Percentiles rank a stretch among this genome's conserved stretches.
phyloP scores from a whole-genome alignment of 2,797 vertebrate genomes.

The Rachycentron canadum region DNA sequence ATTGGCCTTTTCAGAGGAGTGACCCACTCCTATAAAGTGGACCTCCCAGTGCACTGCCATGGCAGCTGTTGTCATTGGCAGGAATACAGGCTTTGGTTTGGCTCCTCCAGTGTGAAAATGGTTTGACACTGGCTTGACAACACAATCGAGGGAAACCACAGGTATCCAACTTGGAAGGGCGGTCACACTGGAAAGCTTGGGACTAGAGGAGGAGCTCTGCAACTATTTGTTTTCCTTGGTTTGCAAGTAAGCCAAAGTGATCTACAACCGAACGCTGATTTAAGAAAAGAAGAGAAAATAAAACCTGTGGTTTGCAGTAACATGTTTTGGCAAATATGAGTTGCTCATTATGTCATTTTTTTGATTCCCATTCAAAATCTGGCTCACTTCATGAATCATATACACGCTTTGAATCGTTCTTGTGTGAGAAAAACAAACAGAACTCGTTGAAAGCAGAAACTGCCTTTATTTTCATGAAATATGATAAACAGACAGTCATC shows the following conservation, averaged over 20 bases:
- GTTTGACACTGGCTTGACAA: conserved; percentile 53
- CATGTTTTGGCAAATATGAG: not conserved
- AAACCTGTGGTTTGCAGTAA: not conserved
- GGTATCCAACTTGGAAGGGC: conserved; percentile 49
- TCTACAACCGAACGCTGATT: not conserved
- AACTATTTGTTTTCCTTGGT: conserved; percentile 32
- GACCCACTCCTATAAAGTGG: conserved; percentile 63
- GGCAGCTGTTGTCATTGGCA: conserved; percentile 75
- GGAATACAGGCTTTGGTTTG: conserved; percentile 69
- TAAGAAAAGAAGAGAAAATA: not conserved
- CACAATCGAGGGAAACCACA: conserved; percentile 70
- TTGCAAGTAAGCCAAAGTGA: not conserved
- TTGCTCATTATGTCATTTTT: not conserved
- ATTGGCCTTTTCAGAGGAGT: conserved; percentile 64
- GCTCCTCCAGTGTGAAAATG: conserved; percentile 67
- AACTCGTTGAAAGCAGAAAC: not conserved
- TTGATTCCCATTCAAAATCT: not conserved
- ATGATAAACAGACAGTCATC: not conserved
- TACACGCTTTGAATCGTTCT: not conserved
- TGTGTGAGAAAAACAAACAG: not conserved
- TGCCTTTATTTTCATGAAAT: not conserved
- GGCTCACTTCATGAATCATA: not conserved
- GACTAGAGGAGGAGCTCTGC: not conserved
- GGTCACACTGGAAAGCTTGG: conserved; percentile 43
- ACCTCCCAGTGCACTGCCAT: conserved; percentile 67